These are phyloP conservation scores for Laterallus jamaicensis DNA, from an alignment of 2,113 vertebrate genomes.

Conservation along the genomic window DNA sequence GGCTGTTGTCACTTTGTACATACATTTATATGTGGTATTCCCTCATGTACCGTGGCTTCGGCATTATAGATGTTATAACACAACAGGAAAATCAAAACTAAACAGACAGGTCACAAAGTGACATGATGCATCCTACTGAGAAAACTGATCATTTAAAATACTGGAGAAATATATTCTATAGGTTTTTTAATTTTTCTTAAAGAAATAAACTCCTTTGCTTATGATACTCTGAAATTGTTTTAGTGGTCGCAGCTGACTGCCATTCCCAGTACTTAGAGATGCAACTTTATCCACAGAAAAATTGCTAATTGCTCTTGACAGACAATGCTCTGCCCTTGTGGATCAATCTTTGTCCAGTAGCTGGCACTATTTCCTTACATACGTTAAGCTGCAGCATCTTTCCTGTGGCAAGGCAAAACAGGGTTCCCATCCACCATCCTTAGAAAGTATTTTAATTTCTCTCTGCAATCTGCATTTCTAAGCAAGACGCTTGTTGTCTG, in stretches of 20 bases:
- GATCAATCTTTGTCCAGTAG: conserved; percentile 54
- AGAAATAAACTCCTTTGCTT: background rate
- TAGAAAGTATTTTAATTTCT: background rate
- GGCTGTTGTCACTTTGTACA: conserved; percentile 5
- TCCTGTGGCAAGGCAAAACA: conserved; percentile 52
- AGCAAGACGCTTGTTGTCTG: conserved; percentile 1
- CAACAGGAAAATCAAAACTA: background rate
- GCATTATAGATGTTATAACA: background rate
- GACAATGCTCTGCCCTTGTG: background rate
- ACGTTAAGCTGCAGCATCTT: conserved; percentile 34
- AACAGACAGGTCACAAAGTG: background rate
- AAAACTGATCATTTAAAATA: background rate
- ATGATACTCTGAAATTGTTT: background rate
- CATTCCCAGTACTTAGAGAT: background rate
- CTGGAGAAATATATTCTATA: conserved; percentile 42
- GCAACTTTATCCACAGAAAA: background rate
- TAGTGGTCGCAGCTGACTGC: conserved; percentile 28
- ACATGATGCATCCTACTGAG: background rate
- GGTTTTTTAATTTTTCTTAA: conserved; percentile 28
- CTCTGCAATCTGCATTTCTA: conserved; percentile 45
- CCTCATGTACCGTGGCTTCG: background rate
- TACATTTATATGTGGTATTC: background rate
- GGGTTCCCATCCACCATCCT: conserved; percentile 28
- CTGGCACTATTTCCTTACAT: conserved; percentile 57
- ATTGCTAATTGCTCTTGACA: background rate